Base-by-base conservation (phyloP, 1,140 invertebrate species). In the Dendrolimus punctatus region DNA sequence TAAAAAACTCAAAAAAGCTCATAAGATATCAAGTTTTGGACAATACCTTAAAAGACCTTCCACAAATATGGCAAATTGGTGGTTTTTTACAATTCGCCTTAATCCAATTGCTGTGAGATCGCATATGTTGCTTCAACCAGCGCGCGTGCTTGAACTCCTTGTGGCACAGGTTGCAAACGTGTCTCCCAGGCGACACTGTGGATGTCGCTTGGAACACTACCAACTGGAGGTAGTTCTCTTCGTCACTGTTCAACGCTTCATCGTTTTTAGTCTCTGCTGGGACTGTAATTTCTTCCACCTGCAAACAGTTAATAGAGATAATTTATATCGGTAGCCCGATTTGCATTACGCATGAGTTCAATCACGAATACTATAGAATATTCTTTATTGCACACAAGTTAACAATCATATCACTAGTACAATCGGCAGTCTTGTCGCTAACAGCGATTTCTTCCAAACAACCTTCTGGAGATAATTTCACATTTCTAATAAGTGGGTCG, bases 51-150 rank as follows among this genome's bases (percentile, higher is more conserved):
- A 85, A 84, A 44, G 79, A 89, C 66, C 89, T 86, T 6, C 88
- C 73, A 40, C 90, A 91, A 44, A 90, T 88, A 23, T 85, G 79
- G 64, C 90, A 91, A 71, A 88, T 89, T 2, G 89, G 90, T 36
- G 89, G 89, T 63, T 90, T 90, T 71, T 91, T 91, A 66, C 90
- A 91, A 53, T 91, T 91, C 2, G 89, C 90, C 58, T 84, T 86
- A 51, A 91, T 91, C 90, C 90, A 91, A 66, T 91, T 91, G 5
- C 87, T 78, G 60, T 91, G 90, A 0, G 84, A 83, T 3, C 88
- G 71, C 90, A 91, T 90, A 57, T 91, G 90, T 49, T 87, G 82
- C 51, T 90, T 89, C 7, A 90, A 71, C 73, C 89, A 90, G 41
- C 88, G 80, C 5, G 88, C 85, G 53, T 90, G 88, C 49, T 90